Evolutionary conservation across 2,113 vertebrate genomes (phyloP), one percentile per base, ranked within the genome.

Genomic region (Petrocephalus zakoni): DNA sequence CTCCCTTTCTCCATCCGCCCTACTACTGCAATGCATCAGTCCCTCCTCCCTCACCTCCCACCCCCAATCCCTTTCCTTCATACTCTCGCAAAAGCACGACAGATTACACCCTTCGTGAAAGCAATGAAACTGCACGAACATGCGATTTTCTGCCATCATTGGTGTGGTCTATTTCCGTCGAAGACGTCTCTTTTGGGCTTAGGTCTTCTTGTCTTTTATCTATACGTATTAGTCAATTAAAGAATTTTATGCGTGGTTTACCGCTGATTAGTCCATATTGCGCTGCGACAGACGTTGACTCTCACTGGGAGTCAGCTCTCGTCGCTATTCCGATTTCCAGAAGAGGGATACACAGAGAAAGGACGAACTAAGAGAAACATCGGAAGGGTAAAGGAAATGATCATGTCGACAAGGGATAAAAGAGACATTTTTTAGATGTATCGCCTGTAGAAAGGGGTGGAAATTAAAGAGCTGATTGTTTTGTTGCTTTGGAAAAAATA

Each of bases 11-110:
- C 58, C 47, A 17, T 89, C 91, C 89, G 89, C 89, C 87, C 25
- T n/a, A 88, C 85, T 91, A 87, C 92, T 92, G 92, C 85, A 92
- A 89, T 92, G 92, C 93, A 93, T 93, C 92, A 93, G 87, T 88
- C 87, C 88, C 88, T 42, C 82, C 87, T 58, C 53, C 89, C 56
- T 88, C 88, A 58, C 88, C 90, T 72, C 72, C 72, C 51, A n/a
- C 87, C 55, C n/a, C 56, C 87, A 89, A 82, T 86, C 88, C 37
- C 49, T 75, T 49, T 19, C 47, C 58, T 87, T 83, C 87, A 37
- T 72, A 86, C 88, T 37, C 86, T 68, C 87, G 4, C 86, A 84
- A 49, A 46, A 46, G 51, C 89, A 89, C 90, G 90, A 87, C 47
- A 87, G 86, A 88, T 89, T 64, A 52, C 89, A 75, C 89, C 86